Evolutionary conservation across 2,888 invertebrate genomes (phyloP).

Genomic region (Heterodera filipjevi): DNA sequence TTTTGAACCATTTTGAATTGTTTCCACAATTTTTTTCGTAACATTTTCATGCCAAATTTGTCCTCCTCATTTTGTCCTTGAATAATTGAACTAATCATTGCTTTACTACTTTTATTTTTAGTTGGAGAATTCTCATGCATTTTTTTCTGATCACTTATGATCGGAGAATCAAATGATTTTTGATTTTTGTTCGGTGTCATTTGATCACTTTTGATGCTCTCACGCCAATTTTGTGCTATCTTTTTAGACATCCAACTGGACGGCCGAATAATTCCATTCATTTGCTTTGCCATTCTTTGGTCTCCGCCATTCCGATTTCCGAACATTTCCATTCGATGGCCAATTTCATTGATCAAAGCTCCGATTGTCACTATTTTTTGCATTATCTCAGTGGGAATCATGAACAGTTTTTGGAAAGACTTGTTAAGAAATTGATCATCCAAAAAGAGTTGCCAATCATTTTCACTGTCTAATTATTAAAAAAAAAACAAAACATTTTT

Average conservation of each 20-base stretch:
- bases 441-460: neutral
- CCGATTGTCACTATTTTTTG: neutral
- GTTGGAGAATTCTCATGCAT: neutral
- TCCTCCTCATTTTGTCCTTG: neutral
- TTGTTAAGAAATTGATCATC: neutral
- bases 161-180: too few relatives aligned
- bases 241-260: neutral
- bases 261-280: neutral
- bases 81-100: too few relatives aligned
- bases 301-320: neutral
- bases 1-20: neutral
- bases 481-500: too few relatives aligned
- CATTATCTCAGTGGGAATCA: neutral
- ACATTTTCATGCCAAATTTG: neutral
- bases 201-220: neutral
- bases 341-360: neutral
- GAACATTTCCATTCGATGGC: neutral
- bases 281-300: neutral
- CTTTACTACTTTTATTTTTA: too few relatives aligned
- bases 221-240: neutral
- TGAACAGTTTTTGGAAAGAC: neutral
- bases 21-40: neutral
- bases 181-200: neutral
- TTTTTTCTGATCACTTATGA: too few relatives aligned
- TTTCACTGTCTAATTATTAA: neutral